These are phyloP conservation scores for Odiellus spinosus DNA, from an alignment of 2,888 invertebrate species.

Conservation along the genomic window DNA sequence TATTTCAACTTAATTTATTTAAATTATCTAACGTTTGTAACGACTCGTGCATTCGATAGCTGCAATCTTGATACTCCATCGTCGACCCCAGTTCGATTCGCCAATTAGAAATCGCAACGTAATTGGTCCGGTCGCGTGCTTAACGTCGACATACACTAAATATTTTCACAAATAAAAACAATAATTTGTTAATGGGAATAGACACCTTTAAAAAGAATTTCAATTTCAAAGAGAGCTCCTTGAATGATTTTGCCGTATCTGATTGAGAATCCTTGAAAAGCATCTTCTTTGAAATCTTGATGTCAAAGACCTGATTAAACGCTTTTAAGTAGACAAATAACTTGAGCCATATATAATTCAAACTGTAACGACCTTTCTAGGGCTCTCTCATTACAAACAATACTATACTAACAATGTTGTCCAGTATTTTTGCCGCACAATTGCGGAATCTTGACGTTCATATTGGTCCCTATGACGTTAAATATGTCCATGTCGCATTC, in stretches of 20 bases:
- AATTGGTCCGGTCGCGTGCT: constrained; percentile 14
- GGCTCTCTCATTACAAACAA: background rate
- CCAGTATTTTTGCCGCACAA: constrained; percentile 19
- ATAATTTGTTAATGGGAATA: background rate
- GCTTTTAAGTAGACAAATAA: too few species aligned
- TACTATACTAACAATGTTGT: constrained; percentile 14
- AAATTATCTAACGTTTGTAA: constrained; percentile 9
- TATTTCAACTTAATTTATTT: background rate
- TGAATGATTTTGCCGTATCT: too few species aligned
- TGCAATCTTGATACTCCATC: constrained; percentile 18
- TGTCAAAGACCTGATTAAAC: too few species aligned
- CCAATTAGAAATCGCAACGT: constrained; percentile 11
- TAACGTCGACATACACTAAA: constrained; percentile 19
- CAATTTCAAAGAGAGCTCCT: too few species aligned
- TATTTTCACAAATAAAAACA: background rate
- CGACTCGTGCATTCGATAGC: constrained; percentile 19
- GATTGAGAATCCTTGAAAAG: too few species aligned
- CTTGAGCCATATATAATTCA: too few species aligned
- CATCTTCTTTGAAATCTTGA: too few species aligned
- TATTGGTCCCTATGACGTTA: constrained; percentile 13
- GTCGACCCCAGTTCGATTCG: constrained; percentile 12
- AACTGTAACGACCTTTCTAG: too few species aligned
- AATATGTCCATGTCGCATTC: constrained; percentile 16
- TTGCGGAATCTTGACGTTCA: constrained; percentile 15
- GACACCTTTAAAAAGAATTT: too few species aligned